Evolutionary conservation across 1,140 invertebrate species (phyloP), one percentile per base, ranked within the genome.

Genomic region (Drosophila obscura): DNA sequence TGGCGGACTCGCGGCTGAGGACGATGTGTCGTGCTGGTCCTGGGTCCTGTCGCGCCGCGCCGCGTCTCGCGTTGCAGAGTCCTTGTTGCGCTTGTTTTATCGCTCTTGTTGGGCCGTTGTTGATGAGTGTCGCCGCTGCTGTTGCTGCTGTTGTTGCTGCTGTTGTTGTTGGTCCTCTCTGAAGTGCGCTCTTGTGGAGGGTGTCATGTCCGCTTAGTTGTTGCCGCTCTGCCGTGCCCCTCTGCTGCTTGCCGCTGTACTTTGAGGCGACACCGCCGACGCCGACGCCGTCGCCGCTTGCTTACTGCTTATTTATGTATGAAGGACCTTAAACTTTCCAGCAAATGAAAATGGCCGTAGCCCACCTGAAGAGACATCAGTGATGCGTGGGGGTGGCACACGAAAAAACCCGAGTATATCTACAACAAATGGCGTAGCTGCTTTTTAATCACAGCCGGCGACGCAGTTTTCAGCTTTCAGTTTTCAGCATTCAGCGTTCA

Each of bases 11-110:
- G 43, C 71, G 55, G 53, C 63, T 64, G 69, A 73, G 65, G 60
- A 76, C 73, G 81, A 80, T 87, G 81, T 85, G 82, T 85, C 82
- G 87, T 81, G 74, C 77, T 78, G 74, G 49, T 55, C 73, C 46
- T 51, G 49, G 26, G 16, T 15, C 7, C 26, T 8, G 51, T 15
- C 26, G 45, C 26, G 35, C 39, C 39, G 49, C 39, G 48, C 28
- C 41, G 67, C 57, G 73, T 51, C 81, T 85, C 82, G 74, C 69
- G 74, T 71, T 76, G 78, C 83, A 71, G 73, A 87, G 82, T 87
- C 83, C 82, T 85, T 85, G 82, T 85, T 85, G 82, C 82, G 82
- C 82, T 87, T 87, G 82, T 85, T 87, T 85, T 85, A 85, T 87
- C 74, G 82, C 82, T 67, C 73, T 85, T 87, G 77, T 85, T 75